Evolutionary conservation across 2,113 vertebrate species (phyloP).

Genomic region (Dendrocopos noguchii): DNA sequence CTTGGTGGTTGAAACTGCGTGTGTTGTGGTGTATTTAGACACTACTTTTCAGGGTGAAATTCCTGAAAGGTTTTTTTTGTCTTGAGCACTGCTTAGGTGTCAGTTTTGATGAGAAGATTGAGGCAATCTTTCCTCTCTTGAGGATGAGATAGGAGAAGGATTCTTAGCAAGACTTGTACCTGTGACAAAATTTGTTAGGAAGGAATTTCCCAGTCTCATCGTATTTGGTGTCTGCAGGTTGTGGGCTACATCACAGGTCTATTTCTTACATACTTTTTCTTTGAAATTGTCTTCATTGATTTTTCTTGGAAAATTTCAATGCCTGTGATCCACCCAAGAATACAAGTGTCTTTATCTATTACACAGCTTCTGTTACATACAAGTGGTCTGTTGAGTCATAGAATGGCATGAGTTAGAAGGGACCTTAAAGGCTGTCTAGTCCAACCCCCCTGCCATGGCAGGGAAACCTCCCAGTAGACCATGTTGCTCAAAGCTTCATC

Average conservation of each 20-base stretch:
- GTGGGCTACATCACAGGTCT: not conserved
- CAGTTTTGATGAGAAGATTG: constrained; percentile 29
- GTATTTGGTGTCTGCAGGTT: not conserved
- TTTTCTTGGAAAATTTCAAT: not conserved
- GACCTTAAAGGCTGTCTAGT: no score
- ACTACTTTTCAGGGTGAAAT: not conserved
- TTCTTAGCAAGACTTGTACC: not conserved
- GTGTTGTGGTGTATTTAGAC: constrained; percentile 24
- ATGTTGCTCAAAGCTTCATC: no score
- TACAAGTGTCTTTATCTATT: not conserved
- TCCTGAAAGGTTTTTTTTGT: not conserved
- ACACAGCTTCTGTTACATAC: not conserved
- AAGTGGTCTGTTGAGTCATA: not conserved
- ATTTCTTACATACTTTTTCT: not conserved
- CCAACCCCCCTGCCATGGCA: no score
- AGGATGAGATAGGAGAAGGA: not conserved
- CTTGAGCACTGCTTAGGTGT: not conserved
- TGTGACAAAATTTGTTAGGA: not conserved
- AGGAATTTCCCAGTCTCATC: not conserved
- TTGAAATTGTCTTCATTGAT: not conserved
- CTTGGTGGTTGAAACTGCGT: not conserved
- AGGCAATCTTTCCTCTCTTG: not conserved
- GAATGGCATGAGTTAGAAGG: no score
- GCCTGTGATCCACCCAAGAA: not conserved
- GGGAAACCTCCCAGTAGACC: no score